phyloP scores from a whole-genome alignment of 2,888 invertebrate species.

The Octodonta nipae region DNA sequence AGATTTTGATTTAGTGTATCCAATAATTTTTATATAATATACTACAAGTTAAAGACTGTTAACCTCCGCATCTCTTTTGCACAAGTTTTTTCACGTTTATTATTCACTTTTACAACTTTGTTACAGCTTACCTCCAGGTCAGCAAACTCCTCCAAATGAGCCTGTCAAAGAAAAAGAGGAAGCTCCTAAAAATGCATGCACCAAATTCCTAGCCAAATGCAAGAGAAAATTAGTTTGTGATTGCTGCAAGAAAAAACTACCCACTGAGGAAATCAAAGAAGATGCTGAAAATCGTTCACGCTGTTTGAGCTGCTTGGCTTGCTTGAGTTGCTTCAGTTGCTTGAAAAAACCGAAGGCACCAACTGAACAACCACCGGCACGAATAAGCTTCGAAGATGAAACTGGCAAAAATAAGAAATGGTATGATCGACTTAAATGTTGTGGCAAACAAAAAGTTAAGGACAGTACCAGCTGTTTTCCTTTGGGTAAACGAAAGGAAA shows the following conservation, averaged over 20 bases:
- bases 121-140: constrained; percentile 21
- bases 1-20: too few relatives aligned
- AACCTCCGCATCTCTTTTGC: too few relatives aligned
- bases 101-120: too few relatives aligned
- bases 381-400: constrained; percentile 31
- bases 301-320: constrained; percentile 28
- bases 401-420: constrained; percentile 27
- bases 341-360: constrained; percentile 12
- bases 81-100: too few relatives aligned
- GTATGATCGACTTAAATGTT: constrained; percentile 30
- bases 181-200: constrained; percentile 20
- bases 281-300: constrained; percentile 3
- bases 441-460: constrained; percentile 37
- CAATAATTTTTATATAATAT: too few relatives aligned
- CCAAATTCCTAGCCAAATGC: constrained; percentile 22
- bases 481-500: constrained; percentile 29
- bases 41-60: too few relatives aligned
- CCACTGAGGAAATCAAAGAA: constrained; percentile 4
- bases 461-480: constrained; percentile 31
- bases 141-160: constrained; percentile 17
- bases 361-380: constrained; percentile 10
- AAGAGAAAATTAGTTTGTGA: constrained; percentile 21
- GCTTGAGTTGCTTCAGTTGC: constrained; percentile 35
- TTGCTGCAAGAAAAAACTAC: constrained; percentile 14
- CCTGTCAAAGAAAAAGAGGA: constrained; percentile 19